Percentiles rank a stretch among this genome's conserved stretches.
These are phyloP conservation scores for Semaprochilodus insignis DNA, from an alignment of 2,797 vertebrate genomes.

Conservation along the genomic window DNA sequence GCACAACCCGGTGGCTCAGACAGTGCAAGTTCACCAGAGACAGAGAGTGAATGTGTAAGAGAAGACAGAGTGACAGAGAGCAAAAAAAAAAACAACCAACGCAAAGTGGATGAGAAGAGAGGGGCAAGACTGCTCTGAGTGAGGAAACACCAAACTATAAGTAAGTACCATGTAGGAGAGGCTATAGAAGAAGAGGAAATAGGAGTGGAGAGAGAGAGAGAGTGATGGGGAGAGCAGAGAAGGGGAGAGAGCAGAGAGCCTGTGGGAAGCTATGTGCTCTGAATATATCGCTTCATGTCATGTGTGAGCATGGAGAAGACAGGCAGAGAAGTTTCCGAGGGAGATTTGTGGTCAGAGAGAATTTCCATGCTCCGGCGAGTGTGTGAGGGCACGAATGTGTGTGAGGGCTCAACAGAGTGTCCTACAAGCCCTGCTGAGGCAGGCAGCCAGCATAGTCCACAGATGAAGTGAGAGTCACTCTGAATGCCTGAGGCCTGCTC, in stretches of 20 bases:
- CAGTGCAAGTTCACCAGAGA: conserved; percentile 48
- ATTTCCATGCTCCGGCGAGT: conserved; percentile 29
- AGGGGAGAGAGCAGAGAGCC: conserved; percentile 67
- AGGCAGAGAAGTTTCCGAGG: conserved; percentile 25
- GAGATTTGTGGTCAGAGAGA: conserved; percentile 40
- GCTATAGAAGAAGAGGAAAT: conserved; percentile 67
- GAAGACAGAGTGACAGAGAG: conserved; percentile 43
- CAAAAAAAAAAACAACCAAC: conserved; percentile 26
- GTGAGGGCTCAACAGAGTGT: conserved; percentile 18
- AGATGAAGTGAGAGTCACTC: neutral
- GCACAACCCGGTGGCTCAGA: conserved; percentile 68
- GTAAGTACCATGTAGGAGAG: conserved; percentile 63
- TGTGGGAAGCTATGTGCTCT: conserved; percentile 52
- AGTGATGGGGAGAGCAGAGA: conserved; percentile 73
- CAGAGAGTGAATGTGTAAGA: conserved; percentile 47
- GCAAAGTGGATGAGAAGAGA: conserved; percentile 62
- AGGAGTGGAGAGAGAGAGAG: conserved; percentile 68
- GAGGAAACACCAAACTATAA: conserved; percentile 51
- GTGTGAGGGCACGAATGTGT: conserved; percentile 24
- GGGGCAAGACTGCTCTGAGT: conserved; percentile 33
- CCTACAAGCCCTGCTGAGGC: conserved; percentile 10
- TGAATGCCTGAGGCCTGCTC: conserved; percentile 2
- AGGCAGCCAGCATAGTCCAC: neutral
- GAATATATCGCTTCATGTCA: conserved; percentile 36
- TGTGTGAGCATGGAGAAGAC: conserved; percentile 26